A percentile compares a stretch with the other conserved stretches of the same genome.
Conservation (phyloP, 2,797 vertebrate species). For the Channa striata region DNA sequence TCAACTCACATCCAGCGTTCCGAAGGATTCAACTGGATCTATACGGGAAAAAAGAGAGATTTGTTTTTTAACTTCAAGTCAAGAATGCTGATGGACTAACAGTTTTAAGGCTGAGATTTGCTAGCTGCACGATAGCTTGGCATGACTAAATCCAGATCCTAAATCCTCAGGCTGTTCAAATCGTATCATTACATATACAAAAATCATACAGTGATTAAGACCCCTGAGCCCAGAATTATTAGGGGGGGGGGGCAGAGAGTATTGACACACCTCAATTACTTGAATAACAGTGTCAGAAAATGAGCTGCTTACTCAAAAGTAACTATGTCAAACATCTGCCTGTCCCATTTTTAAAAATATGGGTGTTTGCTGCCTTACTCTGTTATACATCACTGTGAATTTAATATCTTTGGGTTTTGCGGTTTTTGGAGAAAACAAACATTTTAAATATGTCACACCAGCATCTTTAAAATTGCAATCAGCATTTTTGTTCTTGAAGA, state of each 20-base stretch:
- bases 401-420: neutral
- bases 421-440: neutral
- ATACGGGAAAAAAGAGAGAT: neutral
- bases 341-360: neutral
- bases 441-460: neutral
- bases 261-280: neutral
- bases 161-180: conserved; percentile 51
- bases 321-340: neutral
- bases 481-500: neutral
- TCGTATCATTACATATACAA: conserved; percentile 18
- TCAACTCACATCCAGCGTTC: neutral
- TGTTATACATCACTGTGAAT: neutral
- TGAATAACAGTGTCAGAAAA: neutral
- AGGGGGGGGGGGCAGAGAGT: too few species aligned
- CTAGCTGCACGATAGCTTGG: conserved; percentile 46
- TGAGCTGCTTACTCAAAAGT: neutral
- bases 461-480: neutral
- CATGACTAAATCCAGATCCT: conserved; percentile 65
- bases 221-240: conserved; percentile 42
- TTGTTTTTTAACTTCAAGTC: conserved; percentile 12
- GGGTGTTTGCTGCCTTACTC: neutral
- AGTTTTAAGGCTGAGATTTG: conserved; percentile 45
- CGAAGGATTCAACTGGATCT: conserved; percentile 28
- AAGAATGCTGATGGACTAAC: conserved; percentile 26
- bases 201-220: too few species aligned